phyloP scores from a whole-genome alignment of 2,888 invertebrate genomes.

The Drosophila colorata region DNA sequence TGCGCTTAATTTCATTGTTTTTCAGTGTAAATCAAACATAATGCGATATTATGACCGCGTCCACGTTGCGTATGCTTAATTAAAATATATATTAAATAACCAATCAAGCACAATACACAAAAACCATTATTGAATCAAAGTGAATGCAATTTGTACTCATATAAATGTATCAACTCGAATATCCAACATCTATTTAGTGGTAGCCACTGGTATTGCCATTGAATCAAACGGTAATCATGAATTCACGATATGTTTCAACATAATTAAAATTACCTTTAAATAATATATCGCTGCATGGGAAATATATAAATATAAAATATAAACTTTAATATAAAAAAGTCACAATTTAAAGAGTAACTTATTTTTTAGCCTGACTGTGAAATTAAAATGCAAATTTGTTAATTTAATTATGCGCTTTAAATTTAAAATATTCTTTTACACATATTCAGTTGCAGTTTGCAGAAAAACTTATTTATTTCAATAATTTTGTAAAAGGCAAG shows the following conservation, averaged over 20 bases:
- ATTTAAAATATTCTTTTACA: background rate
- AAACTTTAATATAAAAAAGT: background rate
- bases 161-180: slow-evolving; percentile 10
- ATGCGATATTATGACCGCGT: slow-evolving; percentile 64
- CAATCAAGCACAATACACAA: slow-evolving; percentile 27
- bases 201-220: slow-evolving; percentile 1
- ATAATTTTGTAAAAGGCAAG: too few relatives aligned
- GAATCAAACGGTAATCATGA: slow-evolving; percentile 11
- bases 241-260: slow-evolving; percentile 7
- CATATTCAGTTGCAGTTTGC: too few relatives aligned
- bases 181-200: slow-evolving; percentile 18
- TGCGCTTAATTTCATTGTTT: slow-evolving; percentile 68
- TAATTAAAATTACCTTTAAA: slow-evolving; percentile 11
- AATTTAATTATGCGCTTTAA: background rate
- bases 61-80: slow-evolving; percentile 68
- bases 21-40: slow-evolving; percentile 70
- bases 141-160: slow-evolving; percentile 43
- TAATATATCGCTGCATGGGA: background rate
- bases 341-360: background rate
- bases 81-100: slow-evolving; percentile 63
- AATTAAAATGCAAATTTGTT: background rate
- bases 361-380: background rate
- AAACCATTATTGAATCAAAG: slow-evolving; percentile 51
- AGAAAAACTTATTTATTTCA: too few relatives aligned
- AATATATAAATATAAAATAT: background rate